A percentile compares a stretch with the other conserved stretches of the same genome.
Evolutionary conservation across 2,888 invertebrate genomes (phyloP).

Genomic region (Osedax frankpressi): DNA sequence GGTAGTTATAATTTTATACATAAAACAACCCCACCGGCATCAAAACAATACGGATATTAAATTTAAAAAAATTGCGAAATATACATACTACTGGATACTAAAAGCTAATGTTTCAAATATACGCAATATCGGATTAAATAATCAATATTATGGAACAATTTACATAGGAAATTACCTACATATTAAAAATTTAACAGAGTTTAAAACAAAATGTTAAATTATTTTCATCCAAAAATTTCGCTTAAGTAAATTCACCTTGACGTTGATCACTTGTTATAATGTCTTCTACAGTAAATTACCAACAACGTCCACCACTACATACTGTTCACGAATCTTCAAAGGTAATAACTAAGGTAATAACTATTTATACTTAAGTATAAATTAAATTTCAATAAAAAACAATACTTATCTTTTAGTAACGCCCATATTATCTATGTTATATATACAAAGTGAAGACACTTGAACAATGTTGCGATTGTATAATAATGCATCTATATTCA

Average conservation of each 20-base stretch:
- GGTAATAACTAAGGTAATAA: no score
- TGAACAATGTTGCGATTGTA: no score
- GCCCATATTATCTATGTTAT: no score
- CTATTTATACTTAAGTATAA: neutral
- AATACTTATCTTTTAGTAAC: neutral
- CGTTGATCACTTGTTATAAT: neutral
- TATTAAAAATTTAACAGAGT: no score
- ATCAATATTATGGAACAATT: no score
- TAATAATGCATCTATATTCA: no score
- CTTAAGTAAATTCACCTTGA: neutral
- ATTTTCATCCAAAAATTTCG: neutral
- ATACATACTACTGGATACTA: neutral
- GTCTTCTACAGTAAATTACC: neutral
- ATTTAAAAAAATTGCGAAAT: neutral
- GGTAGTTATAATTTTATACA: neutral
- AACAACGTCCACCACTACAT: neutral
- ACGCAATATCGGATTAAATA: neutral
- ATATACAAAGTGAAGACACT: neutral
- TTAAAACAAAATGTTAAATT: neutral
- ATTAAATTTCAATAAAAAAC: neutral
- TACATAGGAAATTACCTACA: no score
- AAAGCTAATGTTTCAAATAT: neutral
- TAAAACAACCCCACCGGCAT: neutral
- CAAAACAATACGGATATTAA: neutral
- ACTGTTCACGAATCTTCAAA: neutral